Evolutionary conservation across 2,888 invertebrate genomes (phyloP).

Genomic region (Ferdinandea cuprea): DNA sequence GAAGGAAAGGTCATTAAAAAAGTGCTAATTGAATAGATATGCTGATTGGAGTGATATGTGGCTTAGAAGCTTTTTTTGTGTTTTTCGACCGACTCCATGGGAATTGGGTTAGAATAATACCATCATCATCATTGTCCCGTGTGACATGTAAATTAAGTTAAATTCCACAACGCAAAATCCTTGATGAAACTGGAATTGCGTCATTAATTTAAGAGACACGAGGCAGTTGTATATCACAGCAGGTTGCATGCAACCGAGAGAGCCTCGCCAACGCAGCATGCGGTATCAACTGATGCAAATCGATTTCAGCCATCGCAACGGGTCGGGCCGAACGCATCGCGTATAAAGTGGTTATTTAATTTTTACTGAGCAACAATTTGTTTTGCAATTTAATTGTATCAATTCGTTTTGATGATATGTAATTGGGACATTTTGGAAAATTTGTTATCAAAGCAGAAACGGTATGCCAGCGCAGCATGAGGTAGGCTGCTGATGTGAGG

Average conservation of each 20-base stretch:
- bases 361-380: constrained; percentile 51
- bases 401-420: constrained; percentile 66
- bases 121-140: background rate
- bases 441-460: constrained; percentile 53
- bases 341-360: constrained; percentile 64
- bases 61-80: background rate
- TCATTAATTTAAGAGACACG: constrained; percentile 16
- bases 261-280: constrained; percentile 49
- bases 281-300: constrained; percentile 61
- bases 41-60: constrained; percentile 26
- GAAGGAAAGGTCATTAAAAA: constrained; percentile 37
- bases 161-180: constrained; percentile 12
- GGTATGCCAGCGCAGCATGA: constrained; percentile 43
- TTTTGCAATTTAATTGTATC: constrained; percentile 63
- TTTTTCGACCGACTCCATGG: constrained; percentile 5
- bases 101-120: constrained; percentile 32
- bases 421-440: constrained; percentile 66
- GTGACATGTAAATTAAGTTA: constrained; percentile 15
- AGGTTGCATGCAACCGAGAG: constrained; percentile 20
- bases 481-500: constrained; percentile 4
- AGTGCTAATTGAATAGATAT: constrained; percentile 42
- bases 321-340: constrained; percentile 44
- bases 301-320: constrained; percentile 41
- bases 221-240: constrained; percentile 60
- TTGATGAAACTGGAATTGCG: constrained; percentile 46